Conservation (phyloP, 2,888 invertebrate genomes). For the Cacoxenus indagator region DNA sequence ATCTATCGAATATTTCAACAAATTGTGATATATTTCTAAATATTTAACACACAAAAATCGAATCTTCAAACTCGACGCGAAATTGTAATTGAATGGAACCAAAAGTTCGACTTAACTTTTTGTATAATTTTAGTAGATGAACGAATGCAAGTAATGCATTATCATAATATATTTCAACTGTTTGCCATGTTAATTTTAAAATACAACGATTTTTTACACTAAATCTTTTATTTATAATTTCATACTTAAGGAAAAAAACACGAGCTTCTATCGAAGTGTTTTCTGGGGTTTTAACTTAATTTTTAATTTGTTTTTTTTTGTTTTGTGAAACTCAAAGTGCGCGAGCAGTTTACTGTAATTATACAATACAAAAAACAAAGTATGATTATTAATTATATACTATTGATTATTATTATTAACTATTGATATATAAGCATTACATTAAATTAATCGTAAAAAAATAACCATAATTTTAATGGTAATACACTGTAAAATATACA, state of each 20-base stretch:
- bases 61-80: constrained; percentile 13
- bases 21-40: constrained; percentile 68
- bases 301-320: constrained; percentile 7
- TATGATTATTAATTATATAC: constrained; percentile 43
- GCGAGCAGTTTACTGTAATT: constrained; percentile 9
- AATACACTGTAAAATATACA: constrained; percentile 56
- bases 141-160: constrained; percentile 13
- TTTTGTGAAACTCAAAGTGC: not conserved
- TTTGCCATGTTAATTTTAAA: constrained; percentile 61
- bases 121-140: constrained; percentile 16
- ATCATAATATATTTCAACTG: constrained; percentile 18
- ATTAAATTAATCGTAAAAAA: constrained; percentile 25
- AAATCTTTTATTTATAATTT: constrained; percentile 27
- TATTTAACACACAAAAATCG: constrained; percentile 47
- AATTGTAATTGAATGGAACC: constrained; percentile 13
- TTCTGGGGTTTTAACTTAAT: not conserved
- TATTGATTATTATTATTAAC: constrained; percentile 58
- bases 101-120: not conserved
- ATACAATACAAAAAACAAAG: not conserved
- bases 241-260: not conserved
- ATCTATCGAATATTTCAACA: constrained; percentile 49
- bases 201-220: constrained; percentile 42
- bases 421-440: constrained; percentile 52
- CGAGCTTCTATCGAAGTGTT: too few relatives aligned
- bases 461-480: constrained; percentile 23